Conservation (phyloP, 2,888 invertebrate genomes). For the Amaurobius ferox region DNA sequence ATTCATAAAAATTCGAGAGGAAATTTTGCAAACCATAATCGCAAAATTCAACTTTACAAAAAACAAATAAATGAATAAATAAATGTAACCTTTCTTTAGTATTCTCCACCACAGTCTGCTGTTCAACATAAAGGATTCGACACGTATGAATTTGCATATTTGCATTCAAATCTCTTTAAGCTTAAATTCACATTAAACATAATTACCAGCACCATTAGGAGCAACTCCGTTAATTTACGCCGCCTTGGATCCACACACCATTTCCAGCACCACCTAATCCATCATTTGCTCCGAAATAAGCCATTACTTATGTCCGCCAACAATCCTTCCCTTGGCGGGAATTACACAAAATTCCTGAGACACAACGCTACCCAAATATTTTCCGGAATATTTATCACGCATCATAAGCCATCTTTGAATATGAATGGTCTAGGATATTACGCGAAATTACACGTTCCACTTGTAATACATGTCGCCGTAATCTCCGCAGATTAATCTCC, state of each 20-base stretch:
- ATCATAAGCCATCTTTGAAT: slow-evolving; percentile 59
- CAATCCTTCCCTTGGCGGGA: not conserved
- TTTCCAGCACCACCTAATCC: not conserved
- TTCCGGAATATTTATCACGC: slow-evolving; percentile 41
- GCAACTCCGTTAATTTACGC: not conserved
- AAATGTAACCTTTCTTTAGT: no score
- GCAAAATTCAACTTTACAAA: no score
- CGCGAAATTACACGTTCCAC: slow-evolving; percentile 60
- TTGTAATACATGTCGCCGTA: slow-evolving; percentile 58
- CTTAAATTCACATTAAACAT: slow-evolving; percentile 12
- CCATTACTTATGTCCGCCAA: slow-evolving; percentile 5
- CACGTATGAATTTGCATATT: not conserved
- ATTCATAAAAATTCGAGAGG: no score
- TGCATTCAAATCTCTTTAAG: not conserved
- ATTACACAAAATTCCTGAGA: not conserved
- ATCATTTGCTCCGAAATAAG: slow-evolving; percentile 1
- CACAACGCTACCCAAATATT: not conserved
- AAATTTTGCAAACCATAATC: no score
- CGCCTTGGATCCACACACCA: not conserved
- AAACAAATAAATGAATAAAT: no score
- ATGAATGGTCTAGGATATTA: slow-evolving; percentile 63
- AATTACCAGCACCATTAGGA: slow-evolving; percentile 1
- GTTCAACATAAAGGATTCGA: no score
- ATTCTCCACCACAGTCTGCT: no score
- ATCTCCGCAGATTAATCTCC: slow-evolving; percentile 57